These are phyloP conservation scores for Drosophila suzukii DNA, from an alignment of 1,140 invertebrate genomes.

Conservation along the genomic window DNA sequence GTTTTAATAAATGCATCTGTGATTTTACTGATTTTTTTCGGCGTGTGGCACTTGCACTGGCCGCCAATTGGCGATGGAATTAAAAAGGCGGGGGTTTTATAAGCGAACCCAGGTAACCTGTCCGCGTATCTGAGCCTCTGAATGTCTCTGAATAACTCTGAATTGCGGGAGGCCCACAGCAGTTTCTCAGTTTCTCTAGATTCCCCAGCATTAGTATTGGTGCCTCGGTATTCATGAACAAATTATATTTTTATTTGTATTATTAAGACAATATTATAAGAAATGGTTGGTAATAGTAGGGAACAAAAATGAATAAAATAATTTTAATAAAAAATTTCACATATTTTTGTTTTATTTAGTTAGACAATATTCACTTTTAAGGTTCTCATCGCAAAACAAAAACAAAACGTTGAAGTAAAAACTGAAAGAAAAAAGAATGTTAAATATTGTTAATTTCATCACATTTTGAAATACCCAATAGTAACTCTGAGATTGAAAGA, in stretches of 20 bases:
- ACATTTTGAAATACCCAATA: not conserved
- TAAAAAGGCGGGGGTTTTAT: not conserved
- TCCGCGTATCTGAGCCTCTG: constrained; percentile 28
- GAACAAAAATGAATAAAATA: too few species aligned
- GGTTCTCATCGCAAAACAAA: too few species aligned
- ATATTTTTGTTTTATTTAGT: too few species aligned
- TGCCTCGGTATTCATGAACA: constrained; percentile 41
- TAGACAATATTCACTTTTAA: too few species aligned
- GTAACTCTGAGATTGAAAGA: not conserved
- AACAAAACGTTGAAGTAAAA: not conserved
- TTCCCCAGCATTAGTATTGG: constrained; percentile 16
- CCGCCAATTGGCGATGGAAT: constrained; percentile 45
- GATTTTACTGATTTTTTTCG: not conserved
- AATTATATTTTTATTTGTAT: too few species aligned
- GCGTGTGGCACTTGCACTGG: constrained; percentile 25
- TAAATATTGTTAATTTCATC: not conserved
- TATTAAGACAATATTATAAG: too few species aligned
- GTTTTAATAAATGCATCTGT: not conserved
- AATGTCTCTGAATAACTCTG: constrained; percentile 35
- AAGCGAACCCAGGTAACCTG: constrained; percentile 31
- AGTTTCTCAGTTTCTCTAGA: constrained; percentile 11
- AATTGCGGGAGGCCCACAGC: constrained; percentile 46
- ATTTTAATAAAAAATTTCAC: too few species aligned
- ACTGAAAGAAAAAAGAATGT: not conserved
- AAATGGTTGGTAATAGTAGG: too few species aligned